A percentile compares a stretch with the other conserved stretches of the same genome.
These are phyloP conservation scores for Peromyscus melanophrys DNA, from an alignment of 2,797 vertebrate genomes.

Conservation along the genomic window DNA sequence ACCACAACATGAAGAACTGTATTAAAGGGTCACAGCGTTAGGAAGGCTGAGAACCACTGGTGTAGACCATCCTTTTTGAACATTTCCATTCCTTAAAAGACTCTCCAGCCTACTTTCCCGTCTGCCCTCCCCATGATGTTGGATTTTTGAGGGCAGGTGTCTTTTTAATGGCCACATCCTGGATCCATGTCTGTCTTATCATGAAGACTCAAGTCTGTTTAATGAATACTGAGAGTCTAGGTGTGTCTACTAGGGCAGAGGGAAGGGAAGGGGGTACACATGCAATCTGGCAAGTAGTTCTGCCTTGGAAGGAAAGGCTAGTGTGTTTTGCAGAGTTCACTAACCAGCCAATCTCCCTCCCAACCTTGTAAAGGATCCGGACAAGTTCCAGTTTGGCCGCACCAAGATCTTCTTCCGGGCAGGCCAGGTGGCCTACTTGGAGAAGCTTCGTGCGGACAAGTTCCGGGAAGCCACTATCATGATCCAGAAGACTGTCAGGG, in stretches of 20 bases:
- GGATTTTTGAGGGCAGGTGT: not conserved
- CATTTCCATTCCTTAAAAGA: not conserved
- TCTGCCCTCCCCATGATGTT: not conserved
- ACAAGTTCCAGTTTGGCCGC: slow-evolving; percentile 98
- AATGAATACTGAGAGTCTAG: too few species aligned
- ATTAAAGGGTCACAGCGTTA: too few species aligned
- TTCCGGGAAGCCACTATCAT: slow-evolving; percentile 96
- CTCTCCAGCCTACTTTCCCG: not conserved
- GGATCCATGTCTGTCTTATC: not conserved
- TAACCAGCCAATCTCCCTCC: slow-evolving; percentile 69
- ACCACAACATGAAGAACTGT: not conserved
- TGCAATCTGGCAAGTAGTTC: not conserved
- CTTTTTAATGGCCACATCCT: not conserved
- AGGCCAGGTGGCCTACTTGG: slow-evolving; percentile 98
- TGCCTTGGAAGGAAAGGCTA: not conserved
- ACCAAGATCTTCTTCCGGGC: slow-evolving; percentile 99
- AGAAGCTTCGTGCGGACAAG: slow-evolving; percentile 95
- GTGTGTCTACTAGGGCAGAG: too few species aligned
- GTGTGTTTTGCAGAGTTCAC: not conserved
- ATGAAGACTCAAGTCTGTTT: not conserved
- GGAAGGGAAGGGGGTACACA: rapidly evolving
- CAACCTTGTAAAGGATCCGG: slow-evolving; percentile 92
- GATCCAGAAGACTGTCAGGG: slow-evolving; percentile 97
- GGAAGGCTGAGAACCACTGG: not conserved
- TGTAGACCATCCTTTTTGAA: not conserved